These are phyloP conservation scores for Tamandua tetradactyla DNA, from an alignment of 2,797 vertebrate species.

Conservation along the genomic window DNA sequence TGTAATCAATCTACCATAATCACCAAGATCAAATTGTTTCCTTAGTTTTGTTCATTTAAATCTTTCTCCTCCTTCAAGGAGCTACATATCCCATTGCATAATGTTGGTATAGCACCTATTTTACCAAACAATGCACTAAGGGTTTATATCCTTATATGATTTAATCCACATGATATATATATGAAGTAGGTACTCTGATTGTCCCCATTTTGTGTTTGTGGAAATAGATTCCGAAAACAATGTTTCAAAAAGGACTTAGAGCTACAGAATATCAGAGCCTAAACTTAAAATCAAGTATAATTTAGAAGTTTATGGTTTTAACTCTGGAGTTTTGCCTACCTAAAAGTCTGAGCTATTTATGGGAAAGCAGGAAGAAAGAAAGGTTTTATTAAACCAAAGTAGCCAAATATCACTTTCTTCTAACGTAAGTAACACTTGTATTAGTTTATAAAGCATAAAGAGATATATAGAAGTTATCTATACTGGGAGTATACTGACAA, in stretches of 20 bases:
- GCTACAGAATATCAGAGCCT: not conserved
- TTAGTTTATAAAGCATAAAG: conserved; percentile 2
- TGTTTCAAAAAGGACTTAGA: too few relatives aligned
- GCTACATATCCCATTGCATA: not conserved
- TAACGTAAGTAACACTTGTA: conserved; percentile 51
- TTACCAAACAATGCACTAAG: not conserved
- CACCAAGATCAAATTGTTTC: not conserved
- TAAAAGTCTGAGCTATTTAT: conserved; percentile 45
- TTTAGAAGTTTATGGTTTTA: not conserved
- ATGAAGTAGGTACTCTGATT: not conserved
- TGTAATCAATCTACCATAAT: not conserved
- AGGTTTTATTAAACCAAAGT: conserved; percentile 54
- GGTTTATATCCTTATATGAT: not conserved
- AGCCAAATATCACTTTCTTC: conserved; percentile 10
- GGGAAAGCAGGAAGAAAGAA: conserved; percentile 15
- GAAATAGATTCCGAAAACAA: not conserved
- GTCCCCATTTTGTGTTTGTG: not conserved
- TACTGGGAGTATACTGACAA: not conserved
- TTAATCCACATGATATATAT: not conserved
- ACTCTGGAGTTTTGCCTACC: conserved; percentile 22
- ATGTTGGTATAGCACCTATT: not conserved
- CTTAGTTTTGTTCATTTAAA: not conserved
- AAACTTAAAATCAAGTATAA: not conserved
- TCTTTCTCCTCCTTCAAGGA: not conserved
- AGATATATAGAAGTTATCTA: not conserved